Percentiles rank a stretch among this genome's conserved stretches.
Conservation (phyloP, 2,888 invertebrate species). For the Tuberolachnus salignus region DNA sequence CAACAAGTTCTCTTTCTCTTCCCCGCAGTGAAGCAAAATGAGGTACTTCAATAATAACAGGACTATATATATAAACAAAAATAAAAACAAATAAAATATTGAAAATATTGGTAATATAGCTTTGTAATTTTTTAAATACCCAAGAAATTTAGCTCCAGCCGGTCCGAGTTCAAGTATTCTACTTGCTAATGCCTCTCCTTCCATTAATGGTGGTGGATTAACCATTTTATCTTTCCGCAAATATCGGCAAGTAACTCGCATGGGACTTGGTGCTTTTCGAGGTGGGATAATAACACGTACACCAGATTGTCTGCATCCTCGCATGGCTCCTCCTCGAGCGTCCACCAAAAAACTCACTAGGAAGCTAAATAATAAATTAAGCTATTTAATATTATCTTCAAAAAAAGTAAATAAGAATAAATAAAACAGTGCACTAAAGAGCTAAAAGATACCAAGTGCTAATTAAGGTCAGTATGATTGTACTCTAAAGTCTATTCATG, state of each 20-base stretch:
- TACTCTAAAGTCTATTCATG: slow-evolving; percentile 39
- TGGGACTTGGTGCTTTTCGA: slow-evolving; percentile 91
- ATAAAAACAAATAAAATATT: not conserved
- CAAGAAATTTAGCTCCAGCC: slow-evolving; percentile 93
- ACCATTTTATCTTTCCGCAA: slow-evolving; percentile 75
- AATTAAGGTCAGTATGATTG: slow-evolving; percentile 43
- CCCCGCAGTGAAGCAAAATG: slow-evolving; percentile 95
- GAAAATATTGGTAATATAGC: not conserved
- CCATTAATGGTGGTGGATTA: slow-evolving; percentile 95
- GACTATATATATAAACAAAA: slow-evolving; percentile 66
- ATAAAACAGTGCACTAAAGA: slow-evolving; percentile 38
- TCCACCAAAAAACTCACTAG: slow-evolving; percentile 99
- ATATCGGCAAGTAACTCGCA: slow-evolving; percentile 93
- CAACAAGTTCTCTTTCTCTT: slow-evolving; percentile 93
- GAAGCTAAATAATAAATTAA: slow-evolving; percentile 70
- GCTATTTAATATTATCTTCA: slow-evolving; percentile 5
- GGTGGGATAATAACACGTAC: slow-evolving; percentile 97
- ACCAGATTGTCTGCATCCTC: slow-evolving; percentile 96
- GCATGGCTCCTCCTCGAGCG: slow-evolving; percentile 98
- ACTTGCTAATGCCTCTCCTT: slow-evolving; percentile 96
- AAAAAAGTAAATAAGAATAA: not conserved
- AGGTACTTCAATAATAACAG: slow-evolving; percentile 93
- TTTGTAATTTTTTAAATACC: slow-evolving; percentile 64
- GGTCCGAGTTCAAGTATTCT: slow-evolving; percentile 94
- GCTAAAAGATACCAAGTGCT: slow-evolving; percentile 32